Conservation (phyloP, 2,888 invertebrate species). For the Acronicta leporina region DNA sequence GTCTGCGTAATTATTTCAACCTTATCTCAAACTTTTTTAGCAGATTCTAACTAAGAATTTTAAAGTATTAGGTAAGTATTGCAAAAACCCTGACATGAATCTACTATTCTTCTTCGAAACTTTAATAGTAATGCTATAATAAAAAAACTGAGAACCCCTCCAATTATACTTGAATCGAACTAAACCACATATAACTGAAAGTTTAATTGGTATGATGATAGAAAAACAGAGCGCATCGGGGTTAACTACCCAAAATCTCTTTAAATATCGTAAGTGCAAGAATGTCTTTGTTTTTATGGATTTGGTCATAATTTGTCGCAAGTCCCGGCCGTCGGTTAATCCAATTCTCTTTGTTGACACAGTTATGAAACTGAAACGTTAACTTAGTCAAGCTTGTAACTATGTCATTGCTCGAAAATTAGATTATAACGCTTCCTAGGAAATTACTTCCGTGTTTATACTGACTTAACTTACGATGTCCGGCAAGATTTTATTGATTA, state of each 20-base stretch:
- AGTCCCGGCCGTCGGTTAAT: constrained; percentile 1
- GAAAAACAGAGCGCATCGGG: background rate
- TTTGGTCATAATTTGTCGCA: background rate
- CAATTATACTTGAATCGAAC: no score
- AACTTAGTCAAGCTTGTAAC: constrained; percentile 4
- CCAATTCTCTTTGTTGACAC: constrained; percentile 12
- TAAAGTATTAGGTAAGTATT: no score
- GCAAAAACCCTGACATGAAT: no score
- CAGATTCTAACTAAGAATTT: no score
- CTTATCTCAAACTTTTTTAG: background rate
- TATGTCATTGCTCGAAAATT: constrained; percentile 1
- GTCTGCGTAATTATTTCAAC: background rate
- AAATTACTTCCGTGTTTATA: background rate
- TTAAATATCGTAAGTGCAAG: background rate
- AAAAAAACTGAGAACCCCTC: no score
- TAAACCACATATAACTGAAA: no score
- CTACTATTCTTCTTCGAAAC: no score
- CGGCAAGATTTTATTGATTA: background rate
- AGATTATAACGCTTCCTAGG: constrained; percentile 3
- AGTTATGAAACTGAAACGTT: constrained; percentile 14
- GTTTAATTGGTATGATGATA: no score
- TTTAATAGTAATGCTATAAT: no score
- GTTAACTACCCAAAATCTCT: background rate
- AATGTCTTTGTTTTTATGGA: background rate
- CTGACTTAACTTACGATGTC: no score